These are phyloP conservation scores for Magallana gigas DNA, from an alignment of 1,140 invertebrate genomes.

Conservation along the genomic window DNA sequence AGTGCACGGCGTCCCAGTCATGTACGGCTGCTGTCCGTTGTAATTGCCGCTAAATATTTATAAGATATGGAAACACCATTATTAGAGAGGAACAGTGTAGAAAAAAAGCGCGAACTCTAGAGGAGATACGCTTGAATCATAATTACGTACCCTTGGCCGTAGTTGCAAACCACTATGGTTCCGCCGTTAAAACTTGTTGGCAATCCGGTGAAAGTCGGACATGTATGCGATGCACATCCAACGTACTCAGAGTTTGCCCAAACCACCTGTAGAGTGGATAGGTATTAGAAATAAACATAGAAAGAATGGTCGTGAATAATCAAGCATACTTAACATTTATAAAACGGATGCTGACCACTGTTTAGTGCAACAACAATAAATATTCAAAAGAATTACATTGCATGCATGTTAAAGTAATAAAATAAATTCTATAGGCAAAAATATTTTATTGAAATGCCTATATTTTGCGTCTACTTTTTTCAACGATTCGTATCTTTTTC, in stretches of 20 bases:
- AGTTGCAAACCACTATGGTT: constrained; percentile 9
- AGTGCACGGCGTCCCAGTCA: neutral
- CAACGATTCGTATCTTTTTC: no score
- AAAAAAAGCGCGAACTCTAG: neutral
- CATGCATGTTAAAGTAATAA: no score
- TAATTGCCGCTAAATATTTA: neutral
- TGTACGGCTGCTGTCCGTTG: neutral
- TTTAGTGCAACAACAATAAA: no score
- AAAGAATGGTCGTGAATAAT: no score
- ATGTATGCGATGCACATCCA: neutral
- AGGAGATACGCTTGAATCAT: neutral
- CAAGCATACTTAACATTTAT: no score
- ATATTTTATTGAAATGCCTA: no score
- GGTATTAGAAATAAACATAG: no score
- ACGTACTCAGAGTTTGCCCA: neutral
- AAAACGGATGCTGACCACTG: no score
- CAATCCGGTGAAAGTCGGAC: neutral
- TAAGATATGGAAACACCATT: neutral
- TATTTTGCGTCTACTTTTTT: no score
- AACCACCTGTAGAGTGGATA: neutral
- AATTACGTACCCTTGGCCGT: neutral
- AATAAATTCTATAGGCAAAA: no score
- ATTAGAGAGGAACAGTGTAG: neutral
- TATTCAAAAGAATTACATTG: no score
- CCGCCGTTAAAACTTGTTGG: neutral